Conservation (phyloP, 2,113 vertebrate genomes). For the Hippocampus abdominalis region DNA sequence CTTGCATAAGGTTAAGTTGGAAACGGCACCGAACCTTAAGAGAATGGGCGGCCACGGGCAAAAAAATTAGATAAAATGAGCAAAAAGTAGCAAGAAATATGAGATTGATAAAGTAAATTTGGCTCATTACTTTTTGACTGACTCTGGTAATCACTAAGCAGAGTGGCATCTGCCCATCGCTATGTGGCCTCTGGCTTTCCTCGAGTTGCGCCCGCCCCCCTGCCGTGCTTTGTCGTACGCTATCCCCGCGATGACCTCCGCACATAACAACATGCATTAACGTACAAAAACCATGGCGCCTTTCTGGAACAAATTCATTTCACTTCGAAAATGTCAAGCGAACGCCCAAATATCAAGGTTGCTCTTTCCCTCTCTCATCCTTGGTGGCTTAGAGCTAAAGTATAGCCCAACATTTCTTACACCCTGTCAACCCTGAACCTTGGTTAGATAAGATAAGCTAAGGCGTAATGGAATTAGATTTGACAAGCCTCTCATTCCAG, state of each 20-base stretch:
- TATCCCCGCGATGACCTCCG: constrained; percentile 36
- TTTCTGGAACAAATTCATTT: constrained; percentile 48
- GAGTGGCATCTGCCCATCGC: neutral
- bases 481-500: constrained; percentile 65
- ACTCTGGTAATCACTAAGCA: too few relatives aligned
- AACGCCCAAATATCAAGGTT: constrained; percentile 65
- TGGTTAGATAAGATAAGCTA: constrained; percentile 68
- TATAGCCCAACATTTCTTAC: constrained; percentile 55
- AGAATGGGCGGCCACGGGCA: constrained; percentile 14
- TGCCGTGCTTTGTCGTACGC: constrained; percentile 25
- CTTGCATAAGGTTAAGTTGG: constrained; percentile 41
- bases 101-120: too few relatives aligned
- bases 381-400: constrained; percentile 51
- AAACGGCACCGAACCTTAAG: constrained; percentile 27
- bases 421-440: constrained; percentile 59
- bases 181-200: constrained; percentile 33
- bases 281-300: constrained; percentile 38
- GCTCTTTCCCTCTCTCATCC: constrained; percentile 48
- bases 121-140: too few relatives aligned
- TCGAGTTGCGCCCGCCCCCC: constrained; percentile 9
- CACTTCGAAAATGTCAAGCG: constrained; percentile 62
- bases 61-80: constrained; percentile 20
- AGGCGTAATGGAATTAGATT: constrained; percentile 68
- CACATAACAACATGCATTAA: constrained; percentile 40
- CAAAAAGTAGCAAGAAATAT: neutral